Base-by-base conservation (phyloP, 2,113 vertebrate species). In the Anguilla japonica region DNA sequence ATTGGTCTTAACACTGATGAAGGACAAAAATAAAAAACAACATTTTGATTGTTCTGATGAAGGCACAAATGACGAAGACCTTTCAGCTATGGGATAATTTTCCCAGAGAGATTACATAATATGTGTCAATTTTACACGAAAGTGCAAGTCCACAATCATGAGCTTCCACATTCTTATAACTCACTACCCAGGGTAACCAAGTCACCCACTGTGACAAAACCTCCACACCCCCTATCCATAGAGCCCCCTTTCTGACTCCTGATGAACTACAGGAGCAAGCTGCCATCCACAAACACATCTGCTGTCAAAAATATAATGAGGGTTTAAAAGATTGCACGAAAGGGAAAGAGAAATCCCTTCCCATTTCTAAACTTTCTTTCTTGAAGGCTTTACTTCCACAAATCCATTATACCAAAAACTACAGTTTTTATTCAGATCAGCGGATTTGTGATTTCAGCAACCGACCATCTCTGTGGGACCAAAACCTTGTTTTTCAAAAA, bases 261-360 rank as follows among this genome's bases (percentile, higher is more conserved):
- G n/a, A 75, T 71, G 34, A 41, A 83, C 6, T 1, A 34, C 34
- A 34, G 34, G 34, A 34, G 34, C 34, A 34, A 34, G 34, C 34
- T 34, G 41, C n/a, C 84, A 63, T 84, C 20, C 29, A 85, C 9
- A 86, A 87, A 87, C 87, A 88, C 86, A 88, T 43, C 29, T 57
- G 50, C 41, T 83, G 71, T 29, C 50, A 83, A 80, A 82, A 41
- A 84, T 87, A 71, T 84, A 29, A 78, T 11, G 46, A 78, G 41
- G 43, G 63, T 41, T 83, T 83, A 41, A 79, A 83, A 78, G 39
- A 18, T 79, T 56, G 41, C 63, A 29, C 29, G 67, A 53, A 85
- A 83, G 60, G 84, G 20, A 50, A 79, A 34, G 18, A 34, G 16
- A 41, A 67, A 13, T 41, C 29, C 82, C 29, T 83, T 56, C 46